Evolutionary conservation across 1,140 invertebrate genomes (phyloP), one percentile per base, ranked within the genome.

Genomic region (Papilio glaucus): DNA sequence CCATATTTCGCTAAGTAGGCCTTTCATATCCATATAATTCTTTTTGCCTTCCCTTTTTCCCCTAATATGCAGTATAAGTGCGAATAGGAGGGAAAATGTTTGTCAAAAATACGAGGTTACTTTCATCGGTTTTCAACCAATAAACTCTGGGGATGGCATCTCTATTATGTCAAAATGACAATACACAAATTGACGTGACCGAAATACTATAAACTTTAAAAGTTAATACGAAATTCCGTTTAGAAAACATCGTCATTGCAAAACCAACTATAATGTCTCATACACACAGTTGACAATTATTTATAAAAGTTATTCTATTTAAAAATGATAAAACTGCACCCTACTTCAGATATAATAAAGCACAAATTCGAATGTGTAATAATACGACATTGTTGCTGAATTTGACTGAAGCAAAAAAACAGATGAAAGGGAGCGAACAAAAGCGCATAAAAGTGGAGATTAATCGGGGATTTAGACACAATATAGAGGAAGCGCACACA

Each of bases 81-180:
- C 7, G 77, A 85, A 29, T 77, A 73, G 71, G 84, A 89, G 33
- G 74, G 53, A 70, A 79, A 49, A 78, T 77, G 81, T 85, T 87
- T 84, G 80, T 87, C 81, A 82, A 83, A 88, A 86, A 81, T 74
- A 69, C 74, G 82, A 82, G 79, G 80, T 85, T 86, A 85, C 85
- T 90, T 89, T 90, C 84, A 84, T 90, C 80, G 77, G 81, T 81
- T 84, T 87, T 86, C 81, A 84, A 90, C 90, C 89, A 90, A 90
- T 90, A 91, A 89, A 87, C 82, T 81, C 79, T 82, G 77, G 87
- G 87, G 90, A 90, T 90, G 88, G 87, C 79, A 87, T 84, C 67
- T 75, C 90, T 92, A 92, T 92, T 92, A 91, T 92, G 89, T 91
- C 86, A 86, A 87, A 88, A 89, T 92, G 88, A 91, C 89, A 92